phyloP scores from a whole-genome alignment of 2,797 vertebrate species.

The Liasis olivaceus region DNA sequence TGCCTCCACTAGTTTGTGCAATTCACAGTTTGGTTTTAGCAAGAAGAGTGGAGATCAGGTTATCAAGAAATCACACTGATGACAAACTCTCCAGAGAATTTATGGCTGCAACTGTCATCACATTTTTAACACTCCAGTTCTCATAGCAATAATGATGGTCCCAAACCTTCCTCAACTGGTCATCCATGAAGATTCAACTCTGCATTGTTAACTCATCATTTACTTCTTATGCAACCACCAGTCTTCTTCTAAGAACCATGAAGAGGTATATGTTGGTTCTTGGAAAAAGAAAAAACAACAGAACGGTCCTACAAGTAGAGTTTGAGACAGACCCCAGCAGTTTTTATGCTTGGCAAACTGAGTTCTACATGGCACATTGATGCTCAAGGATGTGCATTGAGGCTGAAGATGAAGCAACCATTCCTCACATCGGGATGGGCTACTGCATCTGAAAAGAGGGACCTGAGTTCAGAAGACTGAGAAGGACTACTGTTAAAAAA shows the following conservation, averaged over 20 bases:
- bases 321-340: neutral
- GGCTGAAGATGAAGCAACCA: neutral
- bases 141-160: neutral
- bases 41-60: neutral
- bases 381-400: neutral
- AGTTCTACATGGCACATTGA: neutral
- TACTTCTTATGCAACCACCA: neutral
- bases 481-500: neutral
- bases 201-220: neutral
- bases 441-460: neutral
- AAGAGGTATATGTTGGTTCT: neutral
- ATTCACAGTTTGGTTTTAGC: neutral
- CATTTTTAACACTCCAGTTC: neutral
- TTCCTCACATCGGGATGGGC: no score
- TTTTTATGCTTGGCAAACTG: neutral
- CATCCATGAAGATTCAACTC: neutral
- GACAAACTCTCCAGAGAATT: neutral
- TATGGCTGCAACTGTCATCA: neutral
- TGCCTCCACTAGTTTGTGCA: neutral
- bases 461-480: no score
- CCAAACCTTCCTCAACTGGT: neutral
- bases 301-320: neutral
- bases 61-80: neutral
- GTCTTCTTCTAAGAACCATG: neutral
- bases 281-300: no score